Base-by-base conservation (phyloP, 2,797 vertebrate genomes). In the Hoplostethus mediterraneus region DNA sequence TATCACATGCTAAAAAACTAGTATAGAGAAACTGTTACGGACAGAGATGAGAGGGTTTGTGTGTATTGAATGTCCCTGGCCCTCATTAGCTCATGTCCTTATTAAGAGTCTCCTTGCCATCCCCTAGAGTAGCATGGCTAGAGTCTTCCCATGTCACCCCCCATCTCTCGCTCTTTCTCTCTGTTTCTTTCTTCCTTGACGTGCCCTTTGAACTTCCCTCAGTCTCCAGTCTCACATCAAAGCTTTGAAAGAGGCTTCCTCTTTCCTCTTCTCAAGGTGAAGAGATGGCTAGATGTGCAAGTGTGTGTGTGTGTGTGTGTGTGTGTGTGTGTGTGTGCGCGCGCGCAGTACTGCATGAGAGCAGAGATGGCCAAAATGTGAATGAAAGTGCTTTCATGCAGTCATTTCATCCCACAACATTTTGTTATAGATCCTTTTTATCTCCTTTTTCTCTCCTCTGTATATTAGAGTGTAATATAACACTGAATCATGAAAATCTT, bases 141-240 rank as follows among this genome's bases (percentile, higher is more conserved):
- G 62, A 78, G 66, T 66, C 80, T 73, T 73, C 82, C 87, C 77
- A 49, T 75, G 75, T 70, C 82, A 48, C 6, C 57, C 71, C 33
- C 56, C 31, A 2, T 65, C 88, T 63, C 85, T 44, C 38, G 13
- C 80, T 75, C 83, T 5, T 79, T 79, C 81, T 71, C 83, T 80
- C 77, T 75, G 72, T 82, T 86, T 77, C 85, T 83, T 73, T 79
- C 83, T 73, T 71, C 65, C 69, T 42, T 72, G 63, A 81, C 71
- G 49, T 91, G 91, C 65, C 86, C 91, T 86, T 84, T 91, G 90
- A 93, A 90, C 90, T 78, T 74, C 79, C 85, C 75, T 80, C 84
- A 69, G 82, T 90, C 87, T 90, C 73, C 76, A 77, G 79, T 77
- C 83, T 72, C 73, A 87, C 90, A 87, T 91, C 89, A 92, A 92